Evolutionary conservation across 2,113 vertebrate genomes (phyloP).

Genomic region (Pyxicephalus adspersus): DNA sequence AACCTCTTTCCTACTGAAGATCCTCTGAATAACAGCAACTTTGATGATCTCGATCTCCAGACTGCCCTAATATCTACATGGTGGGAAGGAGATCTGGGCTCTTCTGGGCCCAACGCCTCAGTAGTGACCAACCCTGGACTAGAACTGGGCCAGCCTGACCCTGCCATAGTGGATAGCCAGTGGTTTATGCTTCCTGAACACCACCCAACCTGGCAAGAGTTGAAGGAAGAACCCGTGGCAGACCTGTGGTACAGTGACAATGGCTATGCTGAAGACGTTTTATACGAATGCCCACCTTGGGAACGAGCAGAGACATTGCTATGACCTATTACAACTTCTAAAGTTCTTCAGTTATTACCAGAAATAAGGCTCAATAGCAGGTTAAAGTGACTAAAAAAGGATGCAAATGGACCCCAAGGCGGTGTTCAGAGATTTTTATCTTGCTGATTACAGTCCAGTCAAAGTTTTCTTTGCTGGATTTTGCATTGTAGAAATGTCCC

Average conservation of each 20-base stretch:
- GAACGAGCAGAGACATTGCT: constrained; percentile 73
- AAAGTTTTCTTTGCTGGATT: background rate
- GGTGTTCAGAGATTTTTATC: background rate
- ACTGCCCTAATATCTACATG: constrained; percentile 75
- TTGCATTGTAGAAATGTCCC: constrained; percentile 1
- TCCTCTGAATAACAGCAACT: constrained; percentile 73
- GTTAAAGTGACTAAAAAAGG: background rate
- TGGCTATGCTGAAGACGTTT: constrained; percentile 71
- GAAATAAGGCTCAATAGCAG: background rate
- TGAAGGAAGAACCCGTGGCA: constrained; percentile 71
- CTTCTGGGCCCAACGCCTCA: constrained; percentile 60
- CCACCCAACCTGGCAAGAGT: constrained; percentile 74
- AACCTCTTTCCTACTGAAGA: constrained; percentile 79
- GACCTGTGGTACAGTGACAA: constrained; percentile 47
- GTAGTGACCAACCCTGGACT: background rate
- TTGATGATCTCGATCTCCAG: constrained; percentile 83
- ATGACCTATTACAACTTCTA: constrained; percentile 63
- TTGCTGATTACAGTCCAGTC: background rate
- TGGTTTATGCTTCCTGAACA: constrained; percentile 57
- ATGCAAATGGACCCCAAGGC: background rate
- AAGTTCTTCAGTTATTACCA: background rate
- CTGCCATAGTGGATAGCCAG: constrained; percentile 62
- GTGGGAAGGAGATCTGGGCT: constrained; percentile 71
- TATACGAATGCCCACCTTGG: constrained; percentile 78
- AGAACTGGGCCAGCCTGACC: constrained; percentile 68